Evolutionary conservation across 1,140 invertebrate species (phyloP).

Genomic region (Orchestia grillus): DNA sequence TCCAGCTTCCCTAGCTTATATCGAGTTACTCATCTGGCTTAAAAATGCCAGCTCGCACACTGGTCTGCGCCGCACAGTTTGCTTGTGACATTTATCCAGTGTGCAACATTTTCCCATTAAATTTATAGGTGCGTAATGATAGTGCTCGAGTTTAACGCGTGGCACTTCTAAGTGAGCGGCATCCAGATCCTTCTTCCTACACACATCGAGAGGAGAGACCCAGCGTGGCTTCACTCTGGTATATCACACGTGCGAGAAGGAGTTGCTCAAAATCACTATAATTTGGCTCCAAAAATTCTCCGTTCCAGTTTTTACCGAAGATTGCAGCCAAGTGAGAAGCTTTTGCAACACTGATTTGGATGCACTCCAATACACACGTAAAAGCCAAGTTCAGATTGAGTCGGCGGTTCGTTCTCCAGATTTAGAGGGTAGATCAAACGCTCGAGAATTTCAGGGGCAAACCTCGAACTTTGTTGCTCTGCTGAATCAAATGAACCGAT

Average conservation of each 20-base stretch:
- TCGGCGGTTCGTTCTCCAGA: neutral
- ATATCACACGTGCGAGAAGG: conserved; percentile 34
- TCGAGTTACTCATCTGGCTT: conserved; percentile 49
- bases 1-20: conserved; percentile 18
- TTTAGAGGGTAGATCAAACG: conserved; percentile 25
- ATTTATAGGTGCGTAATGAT: conserved; percentile 56
- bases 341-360: conserved; percentile 25
- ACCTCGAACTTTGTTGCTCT: neutral
- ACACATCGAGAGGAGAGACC: conserved; percentile 9
- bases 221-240: neutral
- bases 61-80: conserved; percentile 10
- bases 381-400: conserved; percentile 27
- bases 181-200: conserved; percentile 49
- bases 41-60: conserved; percentile 45
- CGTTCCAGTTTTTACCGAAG: conserved; percentile 37
- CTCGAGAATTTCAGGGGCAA: neutral
- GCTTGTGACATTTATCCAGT: conserved; percentile 54
- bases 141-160: conserved; percentile 44
- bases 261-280: conserved; percentile 41
- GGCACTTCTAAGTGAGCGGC: conserved; percentile 50
- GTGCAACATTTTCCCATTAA: conserved; percentile 53
- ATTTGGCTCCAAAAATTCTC: conserved; percentile 36
- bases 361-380: conserved; percentile 30
- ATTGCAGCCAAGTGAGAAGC: conserved; percentile 39
- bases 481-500: neutral